Evolutionary conservation across 2,888 invertebrate genomes (phyloP).

Genomic region (Lobophora halterata): DNA sequence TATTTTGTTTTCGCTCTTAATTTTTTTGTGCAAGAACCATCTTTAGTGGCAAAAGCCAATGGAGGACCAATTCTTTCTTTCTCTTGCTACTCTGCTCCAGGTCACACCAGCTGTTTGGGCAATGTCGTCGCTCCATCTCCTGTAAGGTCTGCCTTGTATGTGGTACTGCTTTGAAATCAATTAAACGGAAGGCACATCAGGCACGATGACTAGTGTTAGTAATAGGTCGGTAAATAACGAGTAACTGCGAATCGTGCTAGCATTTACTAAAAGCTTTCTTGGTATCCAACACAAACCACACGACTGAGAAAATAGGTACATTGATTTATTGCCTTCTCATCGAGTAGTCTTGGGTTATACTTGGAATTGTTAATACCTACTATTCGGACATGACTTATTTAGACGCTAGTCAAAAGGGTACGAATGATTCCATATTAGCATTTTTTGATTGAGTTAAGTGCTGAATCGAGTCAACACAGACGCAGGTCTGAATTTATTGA

Average conservation of each 20-base stretch:
- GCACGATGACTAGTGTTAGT: background rate
- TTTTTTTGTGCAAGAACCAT: too few species aligned
- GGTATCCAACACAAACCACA: constrained; percentile 12
- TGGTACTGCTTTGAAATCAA: too few species aligned
- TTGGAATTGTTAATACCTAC: background rate
- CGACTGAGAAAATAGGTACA: constrained; percentile 1
- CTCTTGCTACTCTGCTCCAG: too few species aligned
- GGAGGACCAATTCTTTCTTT: too few species aligned
- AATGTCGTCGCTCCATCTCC: too few species aligned
- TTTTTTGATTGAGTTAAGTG: constrained; percentile 56
- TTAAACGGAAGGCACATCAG: too few species aligned
- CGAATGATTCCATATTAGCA: constrained; percentile 31
- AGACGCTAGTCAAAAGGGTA: background rate
- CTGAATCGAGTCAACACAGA: constrained; percentile 52
- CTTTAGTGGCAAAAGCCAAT: too few species aligned
- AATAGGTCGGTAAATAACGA: constrained; percentile 1
- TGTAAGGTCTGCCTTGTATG: too few species aligned
- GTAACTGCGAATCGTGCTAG: constrained; percentile 9
- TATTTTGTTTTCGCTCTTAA: too few species aligned
- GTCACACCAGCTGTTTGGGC: too few species aligned
- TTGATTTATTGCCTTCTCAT: constrained; percentile 3
- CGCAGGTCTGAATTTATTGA: constrained; percentile 51
- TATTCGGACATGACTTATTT: background rate
- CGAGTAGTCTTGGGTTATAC: background rate
- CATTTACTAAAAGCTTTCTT: constrained; percentile 19